A percentile compares a stretch with the other conserved stretches of the same genome.
phyloP scores from a whole-genome alignment of 2,113 vertebrate genomes.

The Lepisosteus osseus region DNA sequence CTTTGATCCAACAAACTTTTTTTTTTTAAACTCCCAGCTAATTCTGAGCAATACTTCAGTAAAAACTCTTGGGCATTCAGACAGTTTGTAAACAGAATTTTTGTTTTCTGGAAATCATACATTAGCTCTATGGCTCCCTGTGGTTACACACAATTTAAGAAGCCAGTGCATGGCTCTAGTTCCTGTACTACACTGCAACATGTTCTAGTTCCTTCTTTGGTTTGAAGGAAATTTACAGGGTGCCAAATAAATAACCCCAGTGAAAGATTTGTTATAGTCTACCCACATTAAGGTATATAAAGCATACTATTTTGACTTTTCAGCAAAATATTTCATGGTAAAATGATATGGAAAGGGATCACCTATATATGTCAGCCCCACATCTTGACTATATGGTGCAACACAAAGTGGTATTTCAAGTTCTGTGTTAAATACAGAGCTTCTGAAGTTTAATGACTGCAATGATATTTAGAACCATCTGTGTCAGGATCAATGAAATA shows the following conservation, averaged over 20 bases:
- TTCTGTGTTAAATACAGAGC: not conserved
- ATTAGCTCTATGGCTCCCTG: not conserved
- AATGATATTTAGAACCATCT: constrained; percentile 38
- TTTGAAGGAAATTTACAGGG: not conserved
- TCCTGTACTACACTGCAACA: not conserved
- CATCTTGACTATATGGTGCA: too few species aligned
- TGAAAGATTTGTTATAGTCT: too few species aligned
- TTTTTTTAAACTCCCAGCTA: not conserved
- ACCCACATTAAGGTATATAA: too few species aligned
- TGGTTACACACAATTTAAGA: not conserved
- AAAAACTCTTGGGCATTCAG: constrained; percentile 4
- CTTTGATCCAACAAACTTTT: constrained; percentile 12
- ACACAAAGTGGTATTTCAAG: constrained; percentile 39
- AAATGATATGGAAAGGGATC: too few species aligned
- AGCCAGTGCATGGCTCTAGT: not conserved
- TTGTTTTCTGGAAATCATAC: constrained; percentile 8
- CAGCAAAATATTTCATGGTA: too few species aligned
- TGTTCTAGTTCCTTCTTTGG: constrained; percentile 15
- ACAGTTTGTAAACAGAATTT: constrained; percentile 10
- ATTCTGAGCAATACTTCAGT: constrained; percentile 8
- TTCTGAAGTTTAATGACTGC: constrained; percentile 32
- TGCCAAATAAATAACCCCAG: not conserved
- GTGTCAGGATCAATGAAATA: constrained; percentile 43
- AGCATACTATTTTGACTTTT: too few species aligned
- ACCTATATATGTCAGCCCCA: too few species aligned